Evolutionary conservation across 2,888 invertebrate genomes (phyloP), one percentile per base, ranked within the genome.

Genomic region (Tanypteryx hageni): DNA sequence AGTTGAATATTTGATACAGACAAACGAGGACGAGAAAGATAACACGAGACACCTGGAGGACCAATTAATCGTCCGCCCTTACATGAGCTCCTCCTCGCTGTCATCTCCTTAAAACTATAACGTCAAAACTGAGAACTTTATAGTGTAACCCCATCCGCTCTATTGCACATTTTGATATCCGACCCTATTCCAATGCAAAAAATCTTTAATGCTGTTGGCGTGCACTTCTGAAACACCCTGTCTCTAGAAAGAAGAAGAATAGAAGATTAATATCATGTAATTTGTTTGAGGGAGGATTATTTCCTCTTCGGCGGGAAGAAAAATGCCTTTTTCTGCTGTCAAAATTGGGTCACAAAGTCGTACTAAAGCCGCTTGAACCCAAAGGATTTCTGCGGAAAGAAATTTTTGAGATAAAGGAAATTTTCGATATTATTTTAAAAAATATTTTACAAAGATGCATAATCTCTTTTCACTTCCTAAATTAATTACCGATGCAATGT

Each of bases 1-100:
- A 27, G 76, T 76, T 76, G 76, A 76, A 76, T 76, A 76, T 76
- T 76, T 76, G 76, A 76, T 76, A 44, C 44, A 76, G 76, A 76
- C 22, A 76, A 76, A 27, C 76, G 22, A 10, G 76, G 76, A 64
- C 64, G 64, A 44, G 44, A 44, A 44, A 44, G 44, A 44, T 44
- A 44, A n/a, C 64, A 76, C 27, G 76, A 22, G 76, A 76, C 76
- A 76, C 76, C 76, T 76, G 76, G 27, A 76, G 76, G 76, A 76
- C 76, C 76, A 76, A 22, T 76, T 76, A 76, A 76, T 76, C 76
- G 76, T 76, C 76, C 76, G 27, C 13, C 27, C 68, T 22, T 18
- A 68, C 68, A 18, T 68, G 68, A 68, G 68, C 22, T n/a, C 68
- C 18, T 18, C 18, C 68, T 68, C 18, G 18, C 18, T 22, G 68